Base-by-base conservation (phyloP, 2,888 invertebrate species). In the Pantelozetes paolii region DNA sequence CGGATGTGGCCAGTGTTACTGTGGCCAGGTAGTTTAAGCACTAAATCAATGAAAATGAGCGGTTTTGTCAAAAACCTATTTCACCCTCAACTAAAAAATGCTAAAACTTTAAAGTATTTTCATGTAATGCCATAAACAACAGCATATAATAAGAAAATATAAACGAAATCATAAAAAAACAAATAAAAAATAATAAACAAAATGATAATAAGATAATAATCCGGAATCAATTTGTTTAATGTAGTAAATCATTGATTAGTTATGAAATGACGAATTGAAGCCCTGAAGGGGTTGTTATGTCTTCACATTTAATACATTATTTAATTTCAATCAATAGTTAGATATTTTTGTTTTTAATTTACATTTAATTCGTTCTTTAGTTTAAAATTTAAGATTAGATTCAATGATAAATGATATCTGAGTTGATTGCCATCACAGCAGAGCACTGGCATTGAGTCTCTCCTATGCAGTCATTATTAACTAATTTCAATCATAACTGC, bases 231-330 rank as follows among this genome's bases (percentile, higher is more conserved):
- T 54, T 54, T 54, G 54, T 26, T 54, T 26, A n/a, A 1, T 54
- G 6, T 23, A n/a, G 11, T 26, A 26, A 9, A 11, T 26, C 2
- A n/a, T n/a, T 50, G 50, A 54, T 54, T 54, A 26, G 3, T 54
- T 54, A 54, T 54, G 26, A 54, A 13, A 13, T 54, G 54, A 54
- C 54, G 54, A 54, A 54, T 54, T 54, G 26, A n/a, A 20, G 9
- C 54, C 54, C 23, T 54, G 11, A 54, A 26, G 23, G 54, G n/a
- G 11, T 11, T 26, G 11, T n/a, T n/a, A 9, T 54, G 26, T 54
- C 54, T 54, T 54, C 26, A 26, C 23, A 26, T 54, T 26, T 54
- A 26, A 54, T 54, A n/a, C 11, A 9, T 26, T 26, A 9, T 26
- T 54, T 8, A 11, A 26, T 26, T 26, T 26, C 1, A n/a, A 26